Conservation (phyloP, 1,140 invertebrate genomes). For the Zaprionus capensis region DNA sequence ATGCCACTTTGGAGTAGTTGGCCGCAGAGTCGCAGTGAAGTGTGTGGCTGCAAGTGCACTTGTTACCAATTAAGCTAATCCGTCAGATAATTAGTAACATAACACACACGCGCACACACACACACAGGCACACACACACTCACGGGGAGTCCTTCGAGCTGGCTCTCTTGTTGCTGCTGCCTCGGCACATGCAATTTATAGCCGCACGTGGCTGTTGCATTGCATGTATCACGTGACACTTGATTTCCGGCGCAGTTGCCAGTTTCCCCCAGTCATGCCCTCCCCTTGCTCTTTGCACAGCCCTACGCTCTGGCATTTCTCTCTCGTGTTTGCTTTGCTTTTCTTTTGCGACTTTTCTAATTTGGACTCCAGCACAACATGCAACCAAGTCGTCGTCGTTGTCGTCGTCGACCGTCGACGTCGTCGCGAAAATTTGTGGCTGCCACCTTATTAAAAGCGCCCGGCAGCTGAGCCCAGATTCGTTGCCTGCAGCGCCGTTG, state of each 20-base stretch:
- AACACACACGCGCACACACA: conserved; percentile 62
- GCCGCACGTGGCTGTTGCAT: conserved; percentile 80
- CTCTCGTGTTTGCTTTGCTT: conserved; percentile 67
- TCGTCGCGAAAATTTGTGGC: conserved; percentile 78
- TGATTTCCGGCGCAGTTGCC: conserved; percentile 69
- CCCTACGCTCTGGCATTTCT: not conserved
- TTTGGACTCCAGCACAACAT: conserved; percentile 79
- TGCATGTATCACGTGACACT: conserved; percentile 81
- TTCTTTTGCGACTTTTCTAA: conserved; percentile 81
- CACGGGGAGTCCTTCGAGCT: conserved; percentile 40
- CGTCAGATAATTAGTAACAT: conserved; percentile 83
- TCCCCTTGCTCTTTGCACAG: not conserved
- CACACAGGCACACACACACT: conserved; percentile 9
- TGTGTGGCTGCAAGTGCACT: conserved; percentile 81
- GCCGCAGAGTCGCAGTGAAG: conserved; percentile 77
- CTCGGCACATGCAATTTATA: conserved; percentile 80
- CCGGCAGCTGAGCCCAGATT: conserved; percentile 63
- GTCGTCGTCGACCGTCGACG: conserved; percentile 5
- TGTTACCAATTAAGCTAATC: conserved; percentile 83
- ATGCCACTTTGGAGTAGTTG: conserved; percentile 79
- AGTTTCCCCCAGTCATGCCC: conserved; percentile 5
- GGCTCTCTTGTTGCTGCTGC: conserved; percentile 16
- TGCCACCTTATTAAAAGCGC: conserved; percentile 80
- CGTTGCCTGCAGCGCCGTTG: conserved; percentile 21
- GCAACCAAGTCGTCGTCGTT: conserved; percentile 64